These are phyloP conservation scores for Nasonia oneida DNA, from an alignment of 2,888 invertebrate genomes.

Conservation along the genomic window DNA sequence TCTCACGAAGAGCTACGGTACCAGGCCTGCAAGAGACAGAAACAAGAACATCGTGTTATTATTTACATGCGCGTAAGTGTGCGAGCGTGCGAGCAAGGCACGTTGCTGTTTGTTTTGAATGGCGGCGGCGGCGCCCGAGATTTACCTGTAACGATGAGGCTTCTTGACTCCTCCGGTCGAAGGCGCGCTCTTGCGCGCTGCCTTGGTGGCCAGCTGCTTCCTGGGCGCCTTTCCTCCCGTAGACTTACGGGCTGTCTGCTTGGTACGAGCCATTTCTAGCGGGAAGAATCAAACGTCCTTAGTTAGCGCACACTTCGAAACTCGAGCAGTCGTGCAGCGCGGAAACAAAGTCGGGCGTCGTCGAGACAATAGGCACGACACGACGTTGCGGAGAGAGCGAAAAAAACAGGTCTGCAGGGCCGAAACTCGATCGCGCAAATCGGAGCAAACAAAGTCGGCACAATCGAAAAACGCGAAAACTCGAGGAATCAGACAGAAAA, in stretches of 20 bases:
- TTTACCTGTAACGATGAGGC: constrained; percentile 92
- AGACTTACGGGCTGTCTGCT: constrained; percentile 98
- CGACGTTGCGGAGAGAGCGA: not conserved
- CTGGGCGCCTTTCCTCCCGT: constrained; percentile 98
- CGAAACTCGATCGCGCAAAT: not conserved
- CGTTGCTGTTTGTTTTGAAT: constrained; percentile 5
- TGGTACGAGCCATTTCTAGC: constrained; percentile 94
- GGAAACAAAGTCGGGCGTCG: not conserved
- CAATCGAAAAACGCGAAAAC: not conserved
- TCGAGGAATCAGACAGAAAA: not conserved
- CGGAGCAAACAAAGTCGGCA: not conserved
- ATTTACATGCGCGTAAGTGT: not conserved
- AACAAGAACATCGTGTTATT: not conserved
- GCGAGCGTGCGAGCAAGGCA: not conserved
- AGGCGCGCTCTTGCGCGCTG: constrained; percentile 96
- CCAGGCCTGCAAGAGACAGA: constrained; percentile 86
- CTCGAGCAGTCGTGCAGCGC: not conserved
- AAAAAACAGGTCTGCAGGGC: not conserved
- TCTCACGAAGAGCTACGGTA: constrained; percentile 97
- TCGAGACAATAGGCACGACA: not conserved
- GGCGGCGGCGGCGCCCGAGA: constrained; percentile 5
- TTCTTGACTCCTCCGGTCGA: constrained; percentile 98
- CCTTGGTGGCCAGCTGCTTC: constrained; percentile 95
- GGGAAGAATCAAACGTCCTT: not conserved
- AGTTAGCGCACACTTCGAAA: not conserved